Conservation (phyloP, 2,797 vertebrate species). For the Oreochromis grahami region DNA sequence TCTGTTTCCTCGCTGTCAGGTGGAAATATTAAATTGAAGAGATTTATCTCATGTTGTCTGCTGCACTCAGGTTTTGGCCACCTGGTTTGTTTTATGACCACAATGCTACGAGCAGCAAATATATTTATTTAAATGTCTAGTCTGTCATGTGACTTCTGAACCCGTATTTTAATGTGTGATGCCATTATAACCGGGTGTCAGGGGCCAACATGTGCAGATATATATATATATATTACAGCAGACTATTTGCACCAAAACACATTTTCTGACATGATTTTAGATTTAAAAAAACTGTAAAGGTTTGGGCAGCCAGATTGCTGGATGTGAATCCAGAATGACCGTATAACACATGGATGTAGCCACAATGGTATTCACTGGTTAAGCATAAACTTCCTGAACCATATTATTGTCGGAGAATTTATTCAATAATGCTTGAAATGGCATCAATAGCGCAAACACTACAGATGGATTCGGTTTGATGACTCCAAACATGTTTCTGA, state of each 20-base stretch:
- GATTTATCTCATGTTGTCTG: slow-evolving; percentile 60
- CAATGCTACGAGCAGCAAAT: not conserved
- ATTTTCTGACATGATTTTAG: not conserved
- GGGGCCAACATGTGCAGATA: not conserved
- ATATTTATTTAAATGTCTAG: not conserved
- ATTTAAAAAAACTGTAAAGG: accelerated
- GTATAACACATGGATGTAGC: not conserved
- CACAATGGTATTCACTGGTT: not conserved
- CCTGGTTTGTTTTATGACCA: slow-evolving; percentile 2
- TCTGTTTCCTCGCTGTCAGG: slow-evolving; percentile 65
- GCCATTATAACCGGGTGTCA: not conserved
- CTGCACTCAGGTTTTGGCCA: slow-evolving; percentile 17
- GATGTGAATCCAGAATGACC: accelerated
- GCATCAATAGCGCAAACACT: not conserved
- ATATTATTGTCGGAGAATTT: not conserved
- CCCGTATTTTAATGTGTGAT: not conserved
- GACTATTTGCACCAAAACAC: not conserved
- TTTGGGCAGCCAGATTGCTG: not conserved
- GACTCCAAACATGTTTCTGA: not conserved
- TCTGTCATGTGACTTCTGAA: not conserved
- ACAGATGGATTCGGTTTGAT: not conserved
- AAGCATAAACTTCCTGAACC: not conserved
- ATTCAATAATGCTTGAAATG: not conserved
- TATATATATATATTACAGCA: not conserved
- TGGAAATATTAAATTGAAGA: slow-evolving; percentile 57